Evolutionary conservation across 1,140 invertebrate species (phyloP).

Genomic region (Melipona quadrifasciata): DNA sequence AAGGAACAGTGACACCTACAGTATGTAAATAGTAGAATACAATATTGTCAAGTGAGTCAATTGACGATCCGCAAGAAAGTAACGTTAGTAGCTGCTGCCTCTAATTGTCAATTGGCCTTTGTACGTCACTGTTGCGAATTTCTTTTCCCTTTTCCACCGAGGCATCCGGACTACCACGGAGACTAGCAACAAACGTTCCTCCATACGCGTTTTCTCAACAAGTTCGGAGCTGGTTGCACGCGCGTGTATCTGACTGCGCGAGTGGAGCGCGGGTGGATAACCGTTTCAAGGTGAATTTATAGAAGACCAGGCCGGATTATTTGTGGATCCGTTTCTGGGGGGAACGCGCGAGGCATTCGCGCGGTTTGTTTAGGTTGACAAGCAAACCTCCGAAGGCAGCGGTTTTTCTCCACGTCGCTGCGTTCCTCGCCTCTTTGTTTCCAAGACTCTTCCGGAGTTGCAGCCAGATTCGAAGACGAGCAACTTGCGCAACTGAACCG

Average conservation of each 20-base stretch:
- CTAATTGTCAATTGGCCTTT: no score
- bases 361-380: slow-evolving; percentile 15
- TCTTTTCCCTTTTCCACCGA: no score
- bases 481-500: background rate
- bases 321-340: slow-evolving; percentile 60
- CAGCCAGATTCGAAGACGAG: background rate
- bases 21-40: no score
- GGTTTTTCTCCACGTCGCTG: background rate
- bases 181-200: no score
- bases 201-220: no score
- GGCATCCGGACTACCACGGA: no score
- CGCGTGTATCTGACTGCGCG: background rate
- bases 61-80: no score
- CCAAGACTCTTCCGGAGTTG: background rate
- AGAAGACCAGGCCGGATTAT: slow-evolving; percentile 64
- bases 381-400: background rate
- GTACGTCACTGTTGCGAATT: no score
- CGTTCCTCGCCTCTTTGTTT: background rate
- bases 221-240: background rate
- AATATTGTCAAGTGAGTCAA: no score
- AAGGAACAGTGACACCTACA: no score
- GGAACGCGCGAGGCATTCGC: slow-evolving; percentile 8
- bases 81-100: no score
- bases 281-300: slow-evolving; percentile 71
- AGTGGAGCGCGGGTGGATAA: slow-evolving; percentile 25